These are phyloP conservation scores for Drosophila differens DNA, from an alignment of 2,888 invertebrate species.

Conservation along the genomic window DNA sequence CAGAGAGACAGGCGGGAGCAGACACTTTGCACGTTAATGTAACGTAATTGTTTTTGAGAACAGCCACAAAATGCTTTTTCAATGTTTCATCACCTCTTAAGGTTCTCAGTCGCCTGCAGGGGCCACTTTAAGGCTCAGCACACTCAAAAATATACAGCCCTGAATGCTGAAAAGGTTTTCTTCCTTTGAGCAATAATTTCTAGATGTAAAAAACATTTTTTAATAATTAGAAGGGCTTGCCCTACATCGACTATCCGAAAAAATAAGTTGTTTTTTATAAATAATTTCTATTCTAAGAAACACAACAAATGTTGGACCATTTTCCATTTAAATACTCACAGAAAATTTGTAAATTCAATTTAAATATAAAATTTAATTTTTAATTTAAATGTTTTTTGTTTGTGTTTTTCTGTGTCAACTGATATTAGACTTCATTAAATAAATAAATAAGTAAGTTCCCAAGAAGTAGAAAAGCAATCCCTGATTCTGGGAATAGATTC, in stretches of 20 bases:
- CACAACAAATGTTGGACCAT: neutral
- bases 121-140: constrained; percentile 51
- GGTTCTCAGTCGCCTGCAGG: neutral
- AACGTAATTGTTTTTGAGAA: constrained; percentile 75
- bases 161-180: neutral
- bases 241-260: neutral
- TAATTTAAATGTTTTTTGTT: neutral
- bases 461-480: neutral
- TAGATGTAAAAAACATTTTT: neutral
- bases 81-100: constrained; percentile 44
- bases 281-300: neutral
- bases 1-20: constrained; percentile 23
- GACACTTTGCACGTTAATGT: constrained; percentile 75
- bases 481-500: neutral
- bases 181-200: neutral
- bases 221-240: neutral
- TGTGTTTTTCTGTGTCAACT: neutral
- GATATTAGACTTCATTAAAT: neutral
- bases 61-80: constrained; percentile 46
- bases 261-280: neutral
- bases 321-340: neutral
- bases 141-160: neutral
- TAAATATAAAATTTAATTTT: neutral
- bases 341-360: too few relatives aligned
- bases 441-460: neutral